phyloP scores from a whole-genome alignment of 2,113 vertebrate species.

The Picathartes gymnocephalus region DNA sequence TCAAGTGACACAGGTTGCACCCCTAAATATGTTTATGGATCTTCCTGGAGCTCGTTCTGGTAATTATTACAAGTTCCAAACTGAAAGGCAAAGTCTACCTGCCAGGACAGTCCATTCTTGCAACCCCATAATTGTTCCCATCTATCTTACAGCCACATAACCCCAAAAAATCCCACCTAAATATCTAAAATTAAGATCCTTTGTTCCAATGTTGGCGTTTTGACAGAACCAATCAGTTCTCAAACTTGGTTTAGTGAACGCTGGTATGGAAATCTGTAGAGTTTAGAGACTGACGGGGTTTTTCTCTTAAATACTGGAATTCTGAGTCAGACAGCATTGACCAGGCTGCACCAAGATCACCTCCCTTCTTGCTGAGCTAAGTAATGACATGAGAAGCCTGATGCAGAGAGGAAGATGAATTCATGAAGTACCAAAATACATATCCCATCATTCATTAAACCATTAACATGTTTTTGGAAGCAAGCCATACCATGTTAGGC shows the following conservation, averaged over 20 bases:
- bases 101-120: not conserved
- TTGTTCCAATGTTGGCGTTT: not conserved
- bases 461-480: not conserved
- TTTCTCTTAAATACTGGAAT: not conserved
- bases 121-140: not conserved
- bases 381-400: not conserved
- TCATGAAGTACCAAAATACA: not conserved
- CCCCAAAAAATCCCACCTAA: fast-evolving
- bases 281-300: not conserved
- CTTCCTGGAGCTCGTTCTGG: not conserved
- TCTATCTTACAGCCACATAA: not conserved
- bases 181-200: not conserved
- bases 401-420: not conserved
- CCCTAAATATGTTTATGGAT: not conserved
- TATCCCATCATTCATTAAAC: not conserved
- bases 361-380: not conserved
- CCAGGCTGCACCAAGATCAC: not conserved
- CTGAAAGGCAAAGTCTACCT: not conserved
- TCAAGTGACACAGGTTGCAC: not conserved
- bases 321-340: not conserved
- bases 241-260: not conserved
- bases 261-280: not conserved
- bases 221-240: not conserved
- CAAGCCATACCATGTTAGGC: not conserved
- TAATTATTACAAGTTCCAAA: not conserved